Evolutionary conservation across 2,888 invertebrate genomes (phyloP).

Genomic region (Eupsilia transversa): DNA sequence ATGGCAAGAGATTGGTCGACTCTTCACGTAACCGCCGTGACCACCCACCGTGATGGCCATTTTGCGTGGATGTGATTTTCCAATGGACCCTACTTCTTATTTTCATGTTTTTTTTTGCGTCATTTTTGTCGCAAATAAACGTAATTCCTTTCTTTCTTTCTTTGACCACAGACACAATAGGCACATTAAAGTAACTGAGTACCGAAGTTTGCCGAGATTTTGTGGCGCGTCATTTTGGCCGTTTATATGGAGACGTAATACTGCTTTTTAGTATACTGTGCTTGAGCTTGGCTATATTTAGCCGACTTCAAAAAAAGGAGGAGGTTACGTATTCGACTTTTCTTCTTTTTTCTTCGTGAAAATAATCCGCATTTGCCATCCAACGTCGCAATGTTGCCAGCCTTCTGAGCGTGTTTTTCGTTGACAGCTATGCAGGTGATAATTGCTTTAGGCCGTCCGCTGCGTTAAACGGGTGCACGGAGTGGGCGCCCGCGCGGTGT

Average conservation of each 20-base stretch:
- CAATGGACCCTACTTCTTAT: no score
- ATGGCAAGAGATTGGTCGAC: not conserved
- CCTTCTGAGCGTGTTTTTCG: not conserved
- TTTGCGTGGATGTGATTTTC: no score
- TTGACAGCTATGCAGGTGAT: not conserved
- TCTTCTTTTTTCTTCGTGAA: no score
- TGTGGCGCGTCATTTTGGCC: not conserved
- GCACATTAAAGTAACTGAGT: not conserved
- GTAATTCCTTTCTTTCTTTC: no score
- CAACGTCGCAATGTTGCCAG: not conserved
- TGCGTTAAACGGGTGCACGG: no score
- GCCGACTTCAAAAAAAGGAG: not conserved
- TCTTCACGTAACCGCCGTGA: conserved; percentile 1
- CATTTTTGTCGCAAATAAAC: no score
- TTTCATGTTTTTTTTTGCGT: no score
- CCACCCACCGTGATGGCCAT: no score
- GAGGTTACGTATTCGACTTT: not conserved
- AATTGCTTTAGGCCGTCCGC: no score
- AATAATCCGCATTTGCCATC: not conserved
- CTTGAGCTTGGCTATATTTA: not conserved
- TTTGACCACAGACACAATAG: no score
- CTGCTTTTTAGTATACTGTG: not conserved
- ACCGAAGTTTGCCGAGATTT: not conserved
- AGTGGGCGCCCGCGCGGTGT: no score
- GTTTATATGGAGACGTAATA: not conserved